Percentiles rank a stretch among this genome's conserved stretches.
Evolutionary conservation across 2,797 vertebrate species (phyloP).

Genomic region (Mycteria americana): DNA sequence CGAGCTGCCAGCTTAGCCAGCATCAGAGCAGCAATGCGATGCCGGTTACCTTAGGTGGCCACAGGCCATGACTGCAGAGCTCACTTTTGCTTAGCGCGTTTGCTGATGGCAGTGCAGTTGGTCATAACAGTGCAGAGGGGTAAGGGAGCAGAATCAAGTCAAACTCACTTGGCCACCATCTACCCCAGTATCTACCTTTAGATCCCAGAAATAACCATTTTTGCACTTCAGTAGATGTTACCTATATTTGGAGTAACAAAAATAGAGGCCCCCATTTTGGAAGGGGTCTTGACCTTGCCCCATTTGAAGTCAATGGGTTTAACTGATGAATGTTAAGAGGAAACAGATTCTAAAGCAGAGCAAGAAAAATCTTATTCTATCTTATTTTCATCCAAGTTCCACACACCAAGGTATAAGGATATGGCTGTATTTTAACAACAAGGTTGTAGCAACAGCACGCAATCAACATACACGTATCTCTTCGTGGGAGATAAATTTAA

Average conservation of each 20-base stretch:
- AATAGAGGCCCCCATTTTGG: neutral
- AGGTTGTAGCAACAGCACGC: neutral
- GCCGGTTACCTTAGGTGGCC: neutral
- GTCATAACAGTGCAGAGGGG: neutral
- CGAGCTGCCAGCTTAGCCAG: neutral
- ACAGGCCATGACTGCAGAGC: accelerated
- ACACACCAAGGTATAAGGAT: neutral
- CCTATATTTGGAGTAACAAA: neutral
- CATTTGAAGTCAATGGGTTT: neutral
- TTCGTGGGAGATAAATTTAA: neutral
- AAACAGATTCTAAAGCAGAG: neutral
- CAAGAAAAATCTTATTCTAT: neutral
- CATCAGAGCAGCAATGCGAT: neutral
- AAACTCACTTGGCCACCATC: neutral
- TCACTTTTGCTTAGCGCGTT: neutral
- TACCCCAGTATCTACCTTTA: neutral
- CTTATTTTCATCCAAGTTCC: neutral
- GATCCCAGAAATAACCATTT: neutral
- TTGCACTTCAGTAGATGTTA: neutral
- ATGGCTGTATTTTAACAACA: neutral
- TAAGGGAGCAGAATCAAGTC: neutral
- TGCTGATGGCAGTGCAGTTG: neutral
- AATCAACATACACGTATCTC: neutral
- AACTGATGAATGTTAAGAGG: neutral
- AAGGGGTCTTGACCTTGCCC: neutral